These are phyloP conservation scores for Stenotaenia linearis DNA, from an alignment of 2,888 invertebrate species.

Conservation along the genomic window DNA sequence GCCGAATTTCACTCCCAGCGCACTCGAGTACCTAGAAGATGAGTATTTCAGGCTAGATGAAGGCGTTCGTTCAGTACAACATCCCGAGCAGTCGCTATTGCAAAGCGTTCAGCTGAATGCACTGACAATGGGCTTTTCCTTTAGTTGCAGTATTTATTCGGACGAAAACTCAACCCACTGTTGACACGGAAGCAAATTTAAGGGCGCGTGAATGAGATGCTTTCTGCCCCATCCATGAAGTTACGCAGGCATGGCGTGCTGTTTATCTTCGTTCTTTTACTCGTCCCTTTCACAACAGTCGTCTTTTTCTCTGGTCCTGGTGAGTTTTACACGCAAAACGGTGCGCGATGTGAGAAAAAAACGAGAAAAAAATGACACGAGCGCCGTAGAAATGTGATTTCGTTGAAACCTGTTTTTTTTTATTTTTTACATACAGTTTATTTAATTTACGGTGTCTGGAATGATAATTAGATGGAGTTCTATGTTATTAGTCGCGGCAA, in stretches of 20 bases:
- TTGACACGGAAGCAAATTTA: background rate
- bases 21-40: background rate
- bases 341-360: too few species aligned
- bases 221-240: slow-evolving; percentile 33
- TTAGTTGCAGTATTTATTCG: background rate
- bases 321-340: too few species aligned
- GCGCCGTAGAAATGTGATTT: too few species aligned
- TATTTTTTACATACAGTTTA: too few species aligned
- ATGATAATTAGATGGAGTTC: too few species aligned
- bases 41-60: background rate
- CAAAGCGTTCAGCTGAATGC: background rate
- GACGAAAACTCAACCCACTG: background rate
- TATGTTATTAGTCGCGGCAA: too few species aligned
- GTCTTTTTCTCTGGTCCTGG: slow-evolving; percentile 36
- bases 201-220: background rate
- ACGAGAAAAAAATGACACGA: too few species aligned
- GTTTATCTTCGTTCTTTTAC: slow-evolving; percentile 31
- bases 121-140: background rate
- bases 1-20: too few species aligned
- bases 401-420: too few species aligned
- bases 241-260: slow-evolving; percentile 35
- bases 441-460: too few species aligned
- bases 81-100: background rate
- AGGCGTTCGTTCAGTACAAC: background rate
- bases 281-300: slow-evolving; percentile 35